These are phyloP conservation scores for Escarpia spicata DNA, from an alignment of 2,888 invertebrate species.

Conservation along the genomic window DNA sequence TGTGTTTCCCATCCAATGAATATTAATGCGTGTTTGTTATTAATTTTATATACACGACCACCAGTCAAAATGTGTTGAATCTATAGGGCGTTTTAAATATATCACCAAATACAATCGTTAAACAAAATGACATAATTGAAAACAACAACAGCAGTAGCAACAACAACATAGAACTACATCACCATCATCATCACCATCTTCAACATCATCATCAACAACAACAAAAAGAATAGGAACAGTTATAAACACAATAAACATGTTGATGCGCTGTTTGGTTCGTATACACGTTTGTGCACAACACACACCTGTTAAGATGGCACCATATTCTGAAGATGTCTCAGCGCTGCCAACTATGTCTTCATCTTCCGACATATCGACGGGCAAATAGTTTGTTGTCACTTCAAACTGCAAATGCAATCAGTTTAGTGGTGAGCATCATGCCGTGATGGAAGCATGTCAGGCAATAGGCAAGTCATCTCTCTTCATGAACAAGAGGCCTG, in stretches of 20 bases:
- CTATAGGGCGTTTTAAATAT: too few relatives aligned
- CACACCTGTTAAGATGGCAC: background rate
- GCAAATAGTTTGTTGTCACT: background rate
- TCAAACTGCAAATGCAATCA: background rate
- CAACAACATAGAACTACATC: too few relatives aligned
- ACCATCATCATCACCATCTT: too few relatives aligned
- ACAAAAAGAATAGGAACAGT: background rate
- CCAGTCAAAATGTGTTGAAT: background rate
- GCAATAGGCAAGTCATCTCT: background rate
- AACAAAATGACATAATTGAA: too few relatives aligned
- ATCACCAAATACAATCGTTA: too few relatives aligned
- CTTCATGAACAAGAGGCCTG: background rate
- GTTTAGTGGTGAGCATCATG: background rate
- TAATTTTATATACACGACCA: background rate
- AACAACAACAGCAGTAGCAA: too few relatives aligned
- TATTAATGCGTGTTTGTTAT: background rate
- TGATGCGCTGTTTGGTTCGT: background rate
- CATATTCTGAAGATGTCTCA: background rate
- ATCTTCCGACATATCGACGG: background rate
- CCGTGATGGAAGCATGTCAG: background rate
- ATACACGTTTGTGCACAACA: background rate
- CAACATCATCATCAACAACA: too few relatives aligned
- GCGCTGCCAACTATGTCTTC: background rate
- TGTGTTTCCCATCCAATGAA: too few relatives aligned
- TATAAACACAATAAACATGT: background rate